Base-by-base conservation (phyloP, 2,113 vertebrate species). In the Otolemur garnettii region DNA sequence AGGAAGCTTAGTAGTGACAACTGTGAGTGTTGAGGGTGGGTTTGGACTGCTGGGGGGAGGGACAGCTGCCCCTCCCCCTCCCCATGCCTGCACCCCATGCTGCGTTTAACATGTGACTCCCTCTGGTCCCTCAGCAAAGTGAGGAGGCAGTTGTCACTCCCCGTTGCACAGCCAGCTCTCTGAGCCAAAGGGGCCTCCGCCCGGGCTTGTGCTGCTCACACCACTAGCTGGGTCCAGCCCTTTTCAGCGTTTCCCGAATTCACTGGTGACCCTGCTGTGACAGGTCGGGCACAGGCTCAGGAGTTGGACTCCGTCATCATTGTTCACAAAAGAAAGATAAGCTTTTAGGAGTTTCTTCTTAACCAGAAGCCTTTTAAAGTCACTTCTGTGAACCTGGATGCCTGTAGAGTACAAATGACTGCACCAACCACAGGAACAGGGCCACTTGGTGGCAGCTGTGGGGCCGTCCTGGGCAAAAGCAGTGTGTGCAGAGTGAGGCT, bases 241-340 rank as follows among this genome's bases (percentile, higher is more conserved):
- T 15, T 33, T 38, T 50, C 8, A 14, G 33, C 0, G 0, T 33
- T 18, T 55, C 55, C n/a, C 2, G 1, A 0, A 0, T 2, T 11
- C 59, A 77, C 71, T 19, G 1, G 22, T 33, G 28, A 28, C 26
- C 2, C 2, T 0, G 0, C 81, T 17, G 28, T 19, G 2, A 2
- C 3, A 1, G 45, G 10, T 35, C 33, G 2, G 2, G 71, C 64
- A 0, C 6, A 1, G n/a, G 60, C 68, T 53, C 5, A 2, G 42
- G 35, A 30, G 19, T 72, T 10, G 0, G 1, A 55, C 28, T 50
- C 22, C 3, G 2, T 74, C 6, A 3, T 45, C 24, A 1, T 22
- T 19, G 45, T 50, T 42, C 0, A 3, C 1, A 57, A 28, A 57
- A 11, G 55, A 71, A 71, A 38, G 28, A 28, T 50, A 17, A 7